Conservation (phyloP, 2,797 vertebrate genomes). For the Enteromius trimaculatus region DNA sequence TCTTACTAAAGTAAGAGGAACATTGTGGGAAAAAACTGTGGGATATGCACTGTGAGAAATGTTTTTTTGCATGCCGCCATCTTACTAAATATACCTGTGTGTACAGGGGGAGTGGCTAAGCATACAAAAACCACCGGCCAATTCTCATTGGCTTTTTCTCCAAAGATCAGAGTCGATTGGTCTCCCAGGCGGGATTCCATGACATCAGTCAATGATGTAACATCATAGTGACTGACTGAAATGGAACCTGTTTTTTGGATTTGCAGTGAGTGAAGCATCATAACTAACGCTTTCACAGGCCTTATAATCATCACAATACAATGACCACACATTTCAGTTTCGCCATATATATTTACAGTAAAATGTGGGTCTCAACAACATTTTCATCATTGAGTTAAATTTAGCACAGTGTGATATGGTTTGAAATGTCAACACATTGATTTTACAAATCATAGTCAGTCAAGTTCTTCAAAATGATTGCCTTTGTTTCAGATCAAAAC, state of each 20-base stretch:
- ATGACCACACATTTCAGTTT: neutral
- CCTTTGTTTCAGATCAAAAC: conserved; percentile 13
- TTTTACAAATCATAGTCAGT: conserved; percentile 11
- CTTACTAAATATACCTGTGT: too few relatives aligned
- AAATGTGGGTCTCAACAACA: neutral
- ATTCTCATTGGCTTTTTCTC: too few relatives aligned
- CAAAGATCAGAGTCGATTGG: too few relatives aligned
- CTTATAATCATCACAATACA: conserved; percentile 34
- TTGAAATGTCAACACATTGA: conserved; percentile 8
- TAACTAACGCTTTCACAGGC: conserved; percentile 33
- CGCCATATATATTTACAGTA: neutral
- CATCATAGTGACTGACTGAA: too few relatives aligned
- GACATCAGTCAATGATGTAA: too few relatives aligned
- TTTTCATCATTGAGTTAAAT: neutral
- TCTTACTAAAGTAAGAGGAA: too few relatives aligned
- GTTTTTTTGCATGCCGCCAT: too few relatives aligned
- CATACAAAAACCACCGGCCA: too few relatives aligned
- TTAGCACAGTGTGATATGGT: neutral
- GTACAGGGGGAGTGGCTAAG: too few relatives aligned
- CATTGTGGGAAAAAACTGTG: too few relatives aligned
- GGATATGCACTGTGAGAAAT: too few relatives aligned
- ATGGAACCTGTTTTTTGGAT: conserved; percentile 51
- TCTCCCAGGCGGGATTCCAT: too few relatives aligned
- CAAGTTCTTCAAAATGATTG: neutral
- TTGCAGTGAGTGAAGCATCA: conserved; percentile 35